Evolutionary conservation across 2,113 vertebrate genomes (phyloP).

Genomic region (Carassius gibelio): DNA sequence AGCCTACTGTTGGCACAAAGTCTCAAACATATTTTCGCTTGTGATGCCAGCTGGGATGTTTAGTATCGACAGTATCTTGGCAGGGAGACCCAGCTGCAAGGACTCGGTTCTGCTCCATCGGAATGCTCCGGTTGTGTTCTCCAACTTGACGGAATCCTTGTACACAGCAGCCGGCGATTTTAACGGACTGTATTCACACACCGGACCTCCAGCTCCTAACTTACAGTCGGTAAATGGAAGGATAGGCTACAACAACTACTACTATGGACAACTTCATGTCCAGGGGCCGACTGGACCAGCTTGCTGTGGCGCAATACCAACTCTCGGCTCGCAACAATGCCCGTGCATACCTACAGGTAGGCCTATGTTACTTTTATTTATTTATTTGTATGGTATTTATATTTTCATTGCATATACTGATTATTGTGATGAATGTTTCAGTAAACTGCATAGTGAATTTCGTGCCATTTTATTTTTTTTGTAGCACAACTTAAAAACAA

Average conservation of each 20-base stretch:
- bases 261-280: constrained; percentile 93
- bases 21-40: constrained; percentile 36
- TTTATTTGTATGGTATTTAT: neutral
- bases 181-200: constrained; percentile 85
- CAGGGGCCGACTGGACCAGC: constrained; percentile 85
- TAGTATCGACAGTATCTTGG: constrained; percentile 98
- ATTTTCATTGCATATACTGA: neutral
- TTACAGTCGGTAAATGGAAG: constrained; percentile 81
- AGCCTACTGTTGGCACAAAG: constrained; percentile 29
- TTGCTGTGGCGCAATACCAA: constrained; percentile 86
- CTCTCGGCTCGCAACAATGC: constrained; percentile 88
- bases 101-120: constrained; percentile 86
- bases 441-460: neutral
- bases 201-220: constrained; percentile 79
- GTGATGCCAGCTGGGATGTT: constrained; percentile 96
- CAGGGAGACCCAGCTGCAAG: constrained; percentile 91
- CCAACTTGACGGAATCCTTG: constrained; percentile 84
- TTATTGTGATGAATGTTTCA: neutral
- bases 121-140: constrained; percentile 84
- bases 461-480: neutral
- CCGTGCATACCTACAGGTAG: constrained; percentile 89
- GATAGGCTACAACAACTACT: constrained; percentile 91
- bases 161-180: constrained; percentile 85
- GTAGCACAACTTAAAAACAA: neutral
- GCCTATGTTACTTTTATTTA: constrained; percentile 46